These are phyloP conservation scores for Odontomyia ornata DNA, from an alignment of 2,888 invertebrate genomes.

Conservation along the genomic window DNA sequence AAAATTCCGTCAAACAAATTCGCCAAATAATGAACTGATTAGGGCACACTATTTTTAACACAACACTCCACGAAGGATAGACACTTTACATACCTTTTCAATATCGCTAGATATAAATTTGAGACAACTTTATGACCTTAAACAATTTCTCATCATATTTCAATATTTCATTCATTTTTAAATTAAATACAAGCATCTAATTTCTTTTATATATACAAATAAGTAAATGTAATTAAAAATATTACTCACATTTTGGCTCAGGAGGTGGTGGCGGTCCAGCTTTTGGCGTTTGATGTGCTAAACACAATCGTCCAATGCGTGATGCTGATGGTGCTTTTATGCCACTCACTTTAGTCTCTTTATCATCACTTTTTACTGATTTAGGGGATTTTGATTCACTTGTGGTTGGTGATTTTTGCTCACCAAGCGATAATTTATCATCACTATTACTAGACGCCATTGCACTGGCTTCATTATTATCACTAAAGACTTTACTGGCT, in stretches of 20 bases:
- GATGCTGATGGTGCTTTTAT: conserved; percentile 37
- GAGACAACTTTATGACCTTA: too few relatives aligned
- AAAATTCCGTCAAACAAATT: too few relatives aligned
- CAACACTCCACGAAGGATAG: too few relatives aligned
- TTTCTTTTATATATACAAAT: too few relatives aligned
- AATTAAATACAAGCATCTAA: too few relatives aligned
- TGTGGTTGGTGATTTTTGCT: conserved; percentile 12
- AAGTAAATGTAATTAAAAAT: not conserved
- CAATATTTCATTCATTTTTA: too few relatives aligned
- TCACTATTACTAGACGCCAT: conserved; percentile 2
- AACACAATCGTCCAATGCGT: conserved; percentile 59
- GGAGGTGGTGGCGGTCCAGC: conserved; percentile 58
- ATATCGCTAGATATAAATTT: too few relatives aligned
- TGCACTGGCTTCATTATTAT: not conserved
- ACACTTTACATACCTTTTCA: too few relatives aligned
- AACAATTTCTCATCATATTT: too few relatives aligned
- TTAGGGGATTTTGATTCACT: conserved; percentile 29
- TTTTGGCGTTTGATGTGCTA: conserved; percentile 57
- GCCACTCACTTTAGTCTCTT: conserved; percentile 15
- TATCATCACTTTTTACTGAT: conserved; percentile 1
- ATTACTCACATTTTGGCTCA: conserved; percentile 49
- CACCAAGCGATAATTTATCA: not conserved
- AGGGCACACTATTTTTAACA: too few relatives aligned
- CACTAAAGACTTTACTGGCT: not conserved
- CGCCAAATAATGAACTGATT: too few relatives aligned